Percentiles rank a stretch among this genome's conserved stretches.
Conservation (phyloP, 2,888 invertebrate species). For the Agriopis aurantiaria region DNA sequence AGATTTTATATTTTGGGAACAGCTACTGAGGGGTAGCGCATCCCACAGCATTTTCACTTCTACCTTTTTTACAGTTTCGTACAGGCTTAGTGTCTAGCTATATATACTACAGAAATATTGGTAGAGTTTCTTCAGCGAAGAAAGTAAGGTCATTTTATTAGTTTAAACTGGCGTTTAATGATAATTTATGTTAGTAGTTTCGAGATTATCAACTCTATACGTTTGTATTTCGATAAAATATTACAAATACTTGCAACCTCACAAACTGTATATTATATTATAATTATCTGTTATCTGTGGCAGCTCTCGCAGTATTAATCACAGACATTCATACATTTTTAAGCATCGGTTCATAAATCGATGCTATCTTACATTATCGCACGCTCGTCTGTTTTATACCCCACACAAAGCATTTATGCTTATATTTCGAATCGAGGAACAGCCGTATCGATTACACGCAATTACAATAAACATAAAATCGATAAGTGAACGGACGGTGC, state of each 20-base stretch:
- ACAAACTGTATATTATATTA: conserved; percentile 2
- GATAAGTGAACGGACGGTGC: conserved; percentile 46
- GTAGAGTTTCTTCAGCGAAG: no score
- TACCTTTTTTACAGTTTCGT: no score
- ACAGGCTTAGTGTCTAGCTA: no score
- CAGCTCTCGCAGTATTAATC: conserved; percentile 10
- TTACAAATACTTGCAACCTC: not conserved
- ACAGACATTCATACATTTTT: conserved; percentile 22
- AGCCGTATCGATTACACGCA: conserved; percentile 46
- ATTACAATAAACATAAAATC: conserved; percentile 52
- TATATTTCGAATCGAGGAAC: conserved; percentile 26
- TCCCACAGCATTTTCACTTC: no score
- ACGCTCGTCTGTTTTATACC: conserved; percentile 20
- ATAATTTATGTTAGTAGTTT: not conserved
- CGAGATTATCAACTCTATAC: not conserved
- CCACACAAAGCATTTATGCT: conserved; percentile 28
- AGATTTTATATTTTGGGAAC: no score
- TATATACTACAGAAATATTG: no score
- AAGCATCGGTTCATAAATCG: conserved; percentile 17
- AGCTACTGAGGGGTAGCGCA: no score
- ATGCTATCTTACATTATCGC: conserved; percentile 19
- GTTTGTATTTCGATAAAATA: conserved; percentile 7
- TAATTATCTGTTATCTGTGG: conserved; percentile 2
- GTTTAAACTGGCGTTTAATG: no score
- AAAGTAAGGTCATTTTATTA: no score